Conservation (phyloP, 2,797 vertebrate species). For the Aphelocoma californica region DNA sequence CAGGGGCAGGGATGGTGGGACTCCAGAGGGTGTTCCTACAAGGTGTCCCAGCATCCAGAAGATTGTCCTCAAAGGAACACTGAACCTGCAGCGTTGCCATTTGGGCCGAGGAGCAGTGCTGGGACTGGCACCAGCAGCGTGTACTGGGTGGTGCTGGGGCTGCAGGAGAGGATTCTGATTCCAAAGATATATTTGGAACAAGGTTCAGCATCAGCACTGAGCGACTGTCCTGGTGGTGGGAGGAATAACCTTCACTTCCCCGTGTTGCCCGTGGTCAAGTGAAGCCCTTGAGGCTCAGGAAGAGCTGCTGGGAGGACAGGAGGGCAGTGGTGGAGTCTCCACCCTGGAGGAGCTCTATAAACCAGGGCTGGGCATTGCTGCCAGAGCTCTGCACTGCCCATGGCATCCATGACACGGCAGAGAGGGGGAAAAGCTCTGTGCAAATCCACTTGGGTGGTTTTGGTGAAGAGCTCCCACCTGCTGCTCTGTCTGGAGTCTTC, state of each 20-base stretch:
- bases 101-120: background rate
- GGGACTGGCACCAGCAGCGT: background rate
- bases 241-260: background rate
- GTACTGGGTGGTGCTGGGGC: background rate
- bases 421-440: background rate
- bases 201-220: background rate
- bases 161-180: background rate
- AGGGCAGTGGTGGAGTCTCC: background rate
- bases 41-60: background rate
- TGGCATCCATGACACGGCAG: background rate
- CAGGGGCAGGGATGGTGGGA: background rate
- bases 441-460: background rate
- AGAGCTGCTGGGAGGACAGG: background rate
- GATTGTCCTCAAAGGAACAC: background rate
- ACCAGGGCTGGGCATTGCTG: background rate
- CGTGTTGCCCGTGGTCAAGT: rapidly evolving
- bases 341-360: background rate
- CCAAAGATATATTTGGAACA: rapidly evolving
- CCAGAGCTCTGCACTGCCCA: background rate
- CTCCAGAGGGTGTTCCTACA: background rate
- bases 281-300: background rate
- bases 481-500: background rate
- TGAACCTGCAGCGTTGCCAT: background rate
- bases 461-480: background rate
- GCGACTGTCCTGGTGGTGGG: background rate